These are phyloP conservation scores for Philopedon plagiatum DNA, from an alignment of 2,888 invertebrate genomes.

Conservation along the genomic window DNA sequence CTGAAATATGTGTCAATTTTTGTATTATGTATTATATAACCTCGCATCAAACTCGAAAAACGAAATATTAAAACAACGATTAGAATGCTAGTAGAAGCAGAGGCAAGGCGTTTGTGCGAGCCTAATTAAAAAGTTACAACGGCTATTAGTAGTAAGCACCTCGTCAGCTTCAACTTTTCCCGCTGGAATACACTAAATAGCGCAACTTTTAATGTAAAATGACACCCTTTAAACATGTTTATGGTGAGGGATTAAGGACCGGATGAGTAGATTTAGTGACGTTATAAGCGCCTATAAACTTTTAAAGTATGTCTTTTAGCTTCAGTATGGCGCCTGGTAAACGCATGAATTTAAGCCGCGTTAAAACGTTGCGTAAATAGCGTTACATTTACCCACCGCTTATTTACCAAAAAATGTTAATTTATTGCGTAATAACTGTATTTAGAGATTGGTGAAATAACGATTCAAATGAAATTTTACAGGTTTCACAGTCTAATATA, in stretches of 20 bases:
- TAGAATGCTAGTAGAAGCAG: neutral
- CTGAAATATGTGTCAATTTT: no score
- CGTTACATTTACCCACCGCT: neutral
- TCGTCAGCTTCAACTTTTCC: slow-evolving; percentile 5
- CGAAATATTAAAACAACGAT: neutral
- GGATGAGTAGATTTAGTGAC: neutral
- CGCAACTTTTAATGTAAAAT: slow-evolving; percentile 13
- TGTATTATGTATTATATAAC: no score
- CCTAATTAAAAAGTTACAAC: neutral
- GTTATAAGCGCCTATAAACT: slow-evolving; percentile 1
- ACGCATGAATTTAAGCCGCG: neutral
- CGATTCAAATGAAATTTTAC: no score
- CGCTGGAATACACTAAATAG: neutral
- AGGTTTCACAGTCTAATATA: no score
- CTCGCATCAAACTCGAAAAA: neutral
- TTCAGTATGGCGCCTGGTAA: neutral
- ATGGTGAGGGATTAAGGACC: neutral
- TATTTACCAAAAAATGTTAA: no score
- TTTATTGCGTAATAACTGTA: no score
- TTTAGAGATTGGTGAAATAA: no score
- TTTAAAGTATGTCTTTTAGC: neutral
- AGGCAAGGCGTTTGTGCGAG: neutral
- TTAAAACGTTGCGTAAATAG: neutral
- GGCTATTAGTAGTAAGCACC: neutral
- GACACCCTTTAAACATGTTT: slow-evolving; percentile 14